Evolutionary conservation across 37 sponge, comb jelly and placozoan genomes (phyloP).

Genomic region (Hexactinellida sp.): DNA sequence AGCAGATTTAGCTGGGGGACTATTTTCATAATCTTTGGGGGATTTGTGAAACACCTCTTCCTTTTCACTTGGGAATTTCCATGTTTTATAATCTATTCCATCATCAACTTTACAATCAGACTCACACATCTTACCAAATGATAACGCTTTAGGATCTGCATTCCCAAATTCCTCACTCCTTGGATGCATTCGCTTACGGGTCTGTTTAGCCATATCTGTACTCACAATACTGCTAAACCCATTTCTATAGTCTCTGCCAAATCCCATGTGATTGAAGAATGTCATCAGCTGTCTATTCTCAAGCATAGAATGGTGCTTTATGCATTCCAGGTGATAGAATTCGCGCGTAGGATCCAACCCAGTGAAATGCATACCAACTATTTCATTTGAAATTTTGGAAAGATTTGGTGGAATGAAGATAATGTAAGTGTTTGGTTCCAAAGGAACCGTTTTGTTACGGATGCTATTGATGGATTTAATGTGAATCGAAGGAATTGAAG

Average conservation of each 20-base stretch:
- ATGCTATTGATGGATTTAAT: neutral
- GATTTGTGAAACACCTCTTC: neutral
- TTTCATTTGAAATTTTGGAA: neutral
- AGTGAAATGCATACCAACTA: neutral
- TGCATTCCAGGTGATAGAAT: slow-evolving; percentile 6
- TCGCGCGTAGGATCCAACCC: neutral
- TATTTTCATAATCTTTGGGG: neutral
- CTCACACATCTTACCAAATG: neutral
- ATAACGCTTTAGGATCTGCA: neutral
- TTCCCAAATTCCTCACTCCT: neutral
- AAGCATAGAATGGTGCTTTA: neutral
- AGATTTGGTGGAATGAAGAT: neutral
- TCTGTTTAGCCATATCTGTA: neutral
- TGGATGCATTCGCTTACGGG: neutral
- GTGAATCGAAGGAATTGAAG: neutral
- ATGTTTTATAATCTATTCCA: neutral
- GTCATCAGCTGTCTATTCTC: slow-evolving; percentile 9
- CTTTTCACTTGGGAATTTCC: neutral
- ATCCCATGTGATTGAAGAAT: neutral
- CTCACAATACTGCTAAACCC: neutral
- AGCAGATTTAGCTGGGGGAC: neutral
- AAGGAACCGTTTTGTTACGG: neutral
- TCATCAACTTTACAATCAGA: neutral
- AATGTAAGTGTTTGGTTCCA: neutral
- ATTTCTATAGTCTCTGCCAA: neutral